These are phyloP conservation scores for Oreocharis arfaki DNA, from an alignment of 2,113 vertebrate genomes.

Conservation along the genomic window DNA sequence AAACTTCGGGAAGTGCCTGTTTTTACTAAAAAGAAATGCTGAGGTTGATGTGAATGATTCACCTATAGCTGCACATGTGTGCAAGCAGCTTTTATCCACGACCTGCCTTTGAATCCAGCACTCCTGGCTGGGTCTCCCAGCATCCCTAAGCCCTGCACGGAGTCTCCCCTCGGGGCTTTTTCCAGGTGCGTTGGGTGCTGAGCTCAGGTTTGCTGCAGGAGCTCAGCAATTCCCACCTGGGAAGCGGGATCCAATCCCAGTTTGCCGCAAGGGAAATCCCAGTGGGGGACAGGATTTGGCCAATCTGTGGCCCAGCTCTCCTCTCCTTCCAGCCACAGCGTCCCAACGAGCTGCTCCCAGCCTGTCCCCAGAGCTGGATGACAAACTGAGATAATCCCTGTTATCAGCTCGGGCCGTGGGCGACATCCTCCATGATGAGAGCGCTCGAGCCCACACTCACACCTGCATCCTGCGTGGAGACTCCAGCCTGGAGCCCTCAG, in stretches of 20 bases:
- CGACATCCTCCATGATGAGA: neutral
- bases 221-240: neutral
- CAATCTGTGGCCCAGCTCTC: neutral
- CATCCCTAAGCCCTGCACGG: neutral
- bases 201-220: neutral
- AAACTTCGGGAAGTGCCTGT: neutral
- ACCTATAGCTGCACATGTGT: rapidly evolving
- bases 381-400: neutral
- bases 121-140: neutral
- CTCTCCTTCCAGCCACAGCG: rapidly evolving
- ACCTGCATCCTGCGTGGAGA: neutral
- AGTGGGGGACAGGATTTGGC: neutral
- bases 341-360: rapidly evolving
- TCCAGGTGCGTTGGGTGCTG: neutral
- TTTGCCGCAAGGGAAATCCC: neutral
- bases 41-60: too few relatives aligned
- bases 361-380: neutral
- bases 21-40: neutral
- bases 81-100: neutral
- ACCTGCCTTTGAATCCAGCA: neutral
- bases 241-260: neutral
- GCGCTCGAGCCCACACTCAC: neutral
- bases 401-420: neutral
- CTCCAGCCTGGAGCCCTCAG: neutral
- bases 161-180: neutral